phyloP scores from a whole-genome alignment of 1,140 invertebrate species.

The Drosophila rufa region DNA sequence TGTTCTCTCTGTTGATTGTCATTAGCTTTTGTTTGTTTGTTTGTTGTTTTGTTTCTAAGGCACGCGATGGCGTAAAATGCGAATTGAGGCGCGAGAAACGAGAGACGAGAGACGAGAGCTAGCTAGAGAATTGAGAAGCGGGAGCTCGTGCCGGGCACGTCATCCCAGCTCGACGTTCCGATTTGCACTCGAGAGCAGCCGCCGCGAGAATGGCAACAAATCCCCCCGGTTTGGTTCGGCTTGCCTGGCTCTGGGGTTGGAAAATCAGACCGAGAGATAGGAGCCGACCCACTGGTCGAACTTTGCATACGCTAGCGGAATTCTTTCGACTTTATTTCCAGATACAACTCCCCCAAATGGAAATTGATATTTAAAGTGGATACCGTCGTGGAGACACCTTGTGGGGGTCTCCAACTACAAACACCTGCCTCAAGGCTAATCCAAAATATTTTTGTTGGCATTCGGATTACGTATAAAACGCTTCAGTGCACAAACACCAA shows the following conservation, averaged over 20 bases:
- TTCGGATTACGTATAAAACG: slow-evolving; percentile 45
- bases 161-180: slow-evolving; percentile 70
- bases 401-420: background rate
- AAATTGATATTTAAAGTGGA: slow-evolving; percentile 11
- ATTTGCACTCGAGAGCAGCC: slow-evolving; percentile 67
- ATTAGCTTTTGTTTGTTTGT: slow-evolving; percentile 28
- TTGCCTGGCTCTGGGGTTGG: slow-evolving; percentile 15
- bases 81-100: slow-evolving; percentile 10
- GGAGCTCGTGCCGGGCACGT: slow-evolving; percentile 60
- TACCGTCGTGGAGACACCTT: slow-evolving; percentile 8
- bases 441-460: slow-evolving; percentile 13
- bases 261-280: slow-evolving; percentile 19
- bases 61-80: slow-evolving; percentile 59
- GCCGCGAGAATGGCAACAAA: slow-evolving; percentile 19
- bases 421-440: slow-evolving; percentile 29
- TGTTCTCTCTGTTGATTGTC: slow-evolving; percentile 37
- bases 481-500: slow-evolving; percentile 46
- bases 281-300: slow-evolving; percentile 9
- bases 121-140: slow-evolving; percentile 12
- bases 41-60: slow-evolving; percentile 32
- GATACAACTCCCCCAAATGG: background rate
- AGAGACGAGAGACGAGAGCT: slow-evolving; percentile 3
- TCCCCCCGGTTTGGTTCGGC: slow-evolving; percentile 8
- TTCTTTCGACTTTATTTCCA: background rate
- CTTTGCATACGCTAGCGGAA: slow-evolving; percentile 27